Evolutionary conservation across 1,140 invertebrate genomes (phyloP), one percentile per base, ranked within the genome.

Genomic region (Notospermus geniculatus): DNA sequence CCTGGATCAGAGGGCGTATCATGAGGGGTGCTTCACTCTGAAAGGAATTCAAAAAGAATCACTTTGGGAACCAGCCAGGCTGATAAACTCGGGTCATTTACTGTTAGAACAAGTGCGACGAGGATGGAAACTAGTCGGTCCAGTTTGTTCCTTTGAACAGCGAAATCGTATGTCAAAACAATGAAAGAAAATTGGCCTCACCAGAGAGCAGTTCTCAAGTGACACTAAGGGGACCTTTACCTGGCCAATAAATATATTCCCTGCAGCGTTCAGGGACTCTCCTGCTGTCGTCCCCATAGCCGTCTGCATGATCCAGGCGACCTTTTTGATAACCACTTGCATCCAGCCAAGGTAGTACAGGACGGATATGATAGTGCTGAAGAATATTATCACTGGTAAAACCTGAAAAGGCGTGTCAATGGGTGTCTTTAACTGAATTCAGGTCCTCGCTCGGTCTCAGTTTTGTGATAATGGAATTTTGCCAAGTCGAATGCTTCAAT

Each of bases 171-270:
- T n/a, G n/a, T n/a, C n/a, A n/a, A n/a, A n/a, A n/a, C n/a, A n/a
- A n/a, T n/a, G n/a, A n/a, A 36, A 36, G 5, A 36, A 36, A 36
- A 36, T 4, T 36, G 15, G 32, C 32, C 32, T 7, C 32, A 36
- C 32, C 32, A 36, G 32, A 36, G 32, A 15, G 15, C 5, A 36
- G 15, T n/a, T n/a, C n/a, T n/a, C n/a, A 36, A 36, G 15, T 36
- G 5, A 4, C 32, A 36, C 15, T 36, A 15, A 4, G 5, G 5
- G 5, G 15, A 36, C 32, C 32, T 15, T 36, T 58, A 80, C 78
- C 74, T 73, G 72, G 15, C 79, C 79, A 36, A 82, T 72, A 57
- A 82, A 82, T 30, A 82, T 80, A 60, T 81, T 80, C 11, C 71
- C 75, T 15, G 79, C 73, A 28, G 79, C 76, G 46, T 72, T 76